Conservation (phyloP, 2,888 invertebrate genomes). For the Pseudeuparius sepicola region DNA sequence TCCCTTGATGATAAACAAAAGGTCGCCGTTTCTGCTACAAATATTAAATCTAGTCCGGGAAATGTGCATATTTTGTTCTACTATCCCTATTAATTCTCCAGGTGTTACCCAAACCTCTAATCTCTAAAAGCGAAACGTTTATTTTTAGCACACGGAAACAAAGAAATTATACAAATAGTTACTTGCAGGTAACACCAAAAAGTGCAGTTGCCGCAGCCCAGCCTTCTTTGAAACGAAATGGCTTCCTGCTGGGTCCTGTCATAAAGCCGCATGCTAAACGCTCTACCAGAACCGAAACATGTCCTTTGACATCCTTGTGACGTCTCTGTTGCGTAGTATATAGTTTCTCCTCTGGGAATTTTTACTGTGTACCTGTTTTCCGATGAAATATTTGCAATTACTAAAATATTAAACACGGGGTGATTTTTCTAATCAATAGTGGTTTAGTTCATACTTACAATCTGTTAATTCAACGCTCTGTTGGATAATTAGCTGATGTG, state of each 20-base stretch:
- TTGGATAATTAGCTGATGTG: constrained; percentile 60
- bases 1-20: constrained; percentile 62
- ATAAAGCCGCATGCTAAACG: constrained; percentile 68
- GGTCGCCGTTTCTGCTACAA: constrained; percentile 50
- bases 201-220: constrained; percentile 55
- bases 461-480: constrained; percentile 72
- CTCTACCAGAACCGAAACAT: constrained; percentile 61
- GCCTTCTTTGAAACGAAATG: constrained; percentile 58
- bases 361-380: constrained; percentile 65
- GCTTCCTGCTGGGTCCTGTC: constrained; percentile 80
- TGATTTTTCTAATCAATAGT: background rate
- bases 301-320: constrained; percentile 54
- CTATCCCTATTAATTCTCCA: constrained; percentile 58
- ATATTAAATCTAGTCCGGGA: constrained; percentile 59
- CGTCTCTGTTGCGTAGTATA: constrained; percentile 64
- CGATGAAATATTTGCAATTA: constrained; percentile 46
- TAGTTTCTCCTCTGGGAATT: constrained; percentile 60
- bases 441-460: no score
- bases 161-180: constrained; percentile 7
- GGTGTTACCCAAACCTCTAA: constrained; percentile 65
- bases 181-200: constrained; percentile 67
- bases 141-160: constrained; percentile 4
- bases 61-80: constrained; percentile 59
- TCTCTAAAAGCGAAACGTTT: constrained; percentile 37
- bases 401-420: constrained; percentile 16